phyloP scores from a whole-genome alignment of 2,113 vertebrate species.

The Ciconia maguari region DNA sequence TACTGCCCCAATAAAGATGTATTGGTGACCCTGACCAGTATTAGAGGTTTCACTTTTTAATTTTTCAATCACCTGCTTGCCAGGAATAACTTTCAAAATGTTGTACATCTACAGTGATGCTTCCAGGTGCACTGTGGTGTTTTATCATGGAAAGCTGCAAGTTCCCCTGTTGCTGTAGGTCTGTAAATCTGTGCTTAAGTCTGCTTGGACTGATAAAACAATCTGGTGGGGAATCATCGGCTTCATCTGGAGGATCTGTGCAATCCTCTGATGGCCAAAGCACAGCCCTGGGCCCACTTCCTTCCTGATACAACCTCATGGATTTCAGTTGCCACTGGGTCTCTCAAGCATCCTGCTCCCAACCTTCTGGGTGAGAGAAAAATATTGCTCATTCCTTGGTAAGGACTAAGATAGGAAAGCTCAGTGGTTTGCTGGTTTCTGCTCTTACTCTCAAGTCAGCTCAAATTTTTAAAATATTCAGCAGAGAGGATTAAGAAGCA shows the following conservation, averaged over 20 bases:
- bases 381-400: not conserved
- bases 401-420: not conserved
- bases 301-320: not conserved
- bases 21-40: not conserved
- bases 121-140: not conserved
- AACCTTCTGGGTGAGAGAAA: not conserved
- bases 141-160: not conserved
- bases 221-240: not conserved
- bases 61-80: not conserved
- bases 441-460: not conserved
- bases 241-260: not conserved
- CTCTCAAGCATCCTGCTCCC: not conserved
- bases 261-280: not conserved
- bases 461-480: constrained; percentile 6
- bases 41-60: not conserved
- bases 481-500: constrained; percentile 15
- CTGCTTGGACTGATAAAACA: not conserved
- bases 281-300: not conserved
- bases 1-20: not conserved
- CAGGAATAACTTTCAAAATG: not conserved
- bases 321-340: not conserved
- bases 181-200: not conserved
- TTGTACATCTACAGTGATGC: no score
- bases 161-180: not conserved
- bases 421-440: not conserved